Conservation (phyloP, 1,140 invertebrate species). For the Armadillidium nasatum region DNA sequence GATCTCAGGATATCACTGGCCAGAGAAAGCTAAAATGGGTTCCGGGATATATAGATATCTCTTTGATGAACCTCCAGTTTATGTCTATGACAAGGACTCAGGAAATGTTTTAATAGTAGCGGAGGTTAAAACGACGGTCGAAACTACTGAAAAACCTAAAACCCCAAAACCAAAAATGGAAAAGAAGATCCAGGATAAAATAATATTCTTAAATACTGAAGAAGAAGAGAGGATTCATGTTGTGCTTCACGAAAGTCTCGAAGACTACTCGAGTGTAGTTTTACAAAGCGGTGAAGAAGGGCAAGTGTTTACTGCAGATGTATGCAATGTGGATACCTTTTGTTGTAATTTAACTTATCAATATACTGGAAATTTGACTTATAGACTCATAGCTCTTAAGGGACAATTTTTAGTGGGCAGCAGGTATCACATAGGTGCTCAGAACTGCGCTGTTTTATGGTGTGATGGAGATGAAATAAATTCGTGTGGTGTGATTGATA, state of each 20-base stretch:
- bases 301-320: background rate
- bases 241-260: background rate
- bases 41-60: conserved; percentile 57
- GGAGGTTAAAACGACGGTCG: conserved; percentile 26
- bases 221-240: background rate
- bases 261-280: background rate
- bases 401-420: background rate
- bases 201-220: background rate
- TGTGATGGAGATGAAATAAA: background rate
- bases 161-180: background rate
- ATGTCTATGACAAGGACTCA: conserved; percentile 31
- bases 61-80: conserved; percentile 51
- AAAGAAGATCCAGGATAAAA: background rate
- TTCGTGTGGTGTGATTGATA: too few species aligned
- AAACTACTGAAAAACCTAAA: background rate
- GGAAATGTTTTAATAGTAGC: conserved; percentile 31
- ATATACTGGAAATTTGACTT: background rate
- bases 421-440: background rate
- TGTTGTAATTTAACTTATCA: background rate
- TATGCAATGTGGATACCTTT: background rate
- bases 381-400: background rate
- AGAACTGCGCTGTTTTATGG: background rate
- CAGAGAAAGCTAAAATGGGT: conserved; percentile 54
- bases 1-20: conserved; percentile 55
- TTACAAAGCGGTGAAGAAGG: background rate